These are phyloP conservation scores for Turritopsis dohrnii DNA, from an alignment of 30 jellyfish, hydroid and myxozoan species.

Conservation along the genomic window DNA sequence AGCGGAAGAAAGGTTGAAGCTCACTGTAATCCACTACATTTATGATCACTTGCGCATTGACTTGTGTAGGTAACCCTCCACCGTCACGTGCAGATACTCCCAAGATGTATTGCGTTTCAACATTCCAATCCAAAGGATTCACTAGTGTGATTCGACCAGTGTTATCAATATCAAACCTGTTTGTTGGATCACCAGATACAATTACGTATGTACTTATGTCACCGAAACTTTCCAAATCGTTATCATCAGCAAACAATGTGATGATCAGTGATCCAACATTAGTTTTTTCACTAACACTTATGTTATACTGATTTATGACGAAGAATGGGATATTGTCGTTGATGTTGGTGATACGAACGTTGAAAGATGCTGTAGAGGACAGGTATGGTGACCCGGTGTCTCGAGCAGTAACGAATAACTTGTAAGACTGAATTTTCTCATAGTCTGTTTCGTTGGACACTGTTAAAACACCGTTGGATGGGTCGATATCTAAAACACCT, in stretches of 20 bases:
- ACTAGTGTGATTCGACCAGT: conserved; percentile 37
- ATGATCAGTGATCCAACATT: conserved; percentile 46
- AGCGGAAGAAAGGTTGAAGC: conserved; percentile 65
- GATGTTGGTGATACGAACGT: conserved; percentile 40
- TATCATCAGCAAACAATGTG: conserved; percentile 61
- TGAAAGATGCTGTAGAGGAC: conserved; percentile 35
- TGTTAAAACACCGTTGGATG: conserved; percentile 47
- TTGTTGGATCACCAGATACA: conserved; percentile 46
- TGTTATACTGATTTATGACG: conserved; percentile 26
- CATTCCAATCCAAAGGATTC: conserved; percentile 31
- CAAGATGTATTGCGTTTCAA: conserved; percentile 29
- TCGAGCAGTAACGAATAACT: conserved; percentile 53
- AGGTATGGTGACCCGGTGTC: conserved; percentile 79
- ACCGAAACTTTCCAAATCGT: conserved; percentile 65
- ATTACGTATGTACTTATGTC: conserved; percentile 40
- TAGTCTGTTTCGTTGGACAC: conserved; percentile 50
- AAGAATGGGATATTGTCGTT: conserved; percentile 78
- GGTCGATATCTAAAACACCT: conserved; percentile 50
- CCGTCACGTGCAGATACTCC: conserved; percentile 62
- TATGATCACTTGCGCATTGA: conserved; percentile 52
- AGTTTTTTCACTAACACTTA: conserved; percentile 55
- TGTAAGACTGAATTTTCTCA: conserved; percentile 53
- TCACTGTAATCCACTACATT: conserved; percentile 49
- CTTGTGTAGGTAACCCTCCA: conserved; percentile 37
- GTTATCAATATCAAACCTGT: conserved; percentile 52